Percentiles rank a stretch among this genome's conserved stretches.
Conservation (phyloP, 2,888 invertebrate genomes). For the Drosophila putrida region DNA sequence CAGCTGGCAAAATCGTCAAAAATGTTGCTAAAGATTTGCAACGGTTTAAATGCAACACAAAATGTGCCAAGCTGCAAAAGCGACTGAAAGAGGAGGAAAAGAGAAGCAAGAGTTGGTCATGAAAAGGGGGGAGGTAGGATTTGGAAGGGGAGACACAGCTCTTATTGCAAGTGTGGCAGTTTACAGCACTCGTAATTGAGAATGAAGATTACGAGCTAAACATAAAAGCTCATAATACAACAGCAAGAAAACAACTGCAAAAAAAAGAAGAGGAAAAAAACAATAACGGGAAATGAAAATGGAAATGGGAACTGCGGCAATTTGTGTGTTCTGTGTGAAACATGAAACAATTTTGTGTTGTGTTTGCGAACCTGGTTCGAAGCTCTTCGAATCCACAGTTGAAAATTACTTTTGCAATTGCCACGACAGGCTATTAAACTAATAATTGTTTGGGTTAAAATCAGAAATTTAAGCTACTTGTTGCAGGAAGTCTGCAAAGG, state of each 20-base stretch:
- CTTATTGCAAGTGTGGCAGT: conserved; percentile 46
- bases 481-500: conserved; percentile 5
- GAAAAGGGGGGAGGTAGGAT: neutral
- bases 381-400: conserved; percentile 3
- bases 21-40: conserved; percentile 64
- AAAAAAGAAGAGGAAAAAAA: conserved; percentile 7
- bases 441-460: conserved; percentile 5
- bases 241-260: neutral
- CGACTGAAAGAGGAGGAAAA: neutral
- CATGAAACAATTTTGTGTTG: conserved; percentile 16
- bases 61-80: conserved; percentile 14
- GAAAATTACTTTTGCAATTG: conserved; percentile 18
- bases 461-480: conserved; percentile 1
- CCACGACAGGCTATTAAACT: conserved; percentile 8
- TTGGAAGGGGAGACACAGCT: neutral
- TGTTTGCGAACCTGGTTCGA: conserved; percentile 5
- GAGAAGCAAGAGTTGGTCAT: neutral
- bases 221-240: conserved; percentile 58
- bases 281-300: conserved; percentile 12
- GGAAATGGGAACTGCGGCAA: conserved; percentile 35
- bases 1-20: conserved; percentile 70
- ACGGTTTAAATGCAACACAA: conserved; percentile 54
- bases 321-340: conserved; percentile 22
- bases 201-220: conserved; percentile 62
- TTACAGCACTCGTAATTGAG: conserved; percentile 54